Evolutionary conservation across 2,888 invertebrate species (phyloP).

Genomic region (Sarcophaga subvicina): DNA sequence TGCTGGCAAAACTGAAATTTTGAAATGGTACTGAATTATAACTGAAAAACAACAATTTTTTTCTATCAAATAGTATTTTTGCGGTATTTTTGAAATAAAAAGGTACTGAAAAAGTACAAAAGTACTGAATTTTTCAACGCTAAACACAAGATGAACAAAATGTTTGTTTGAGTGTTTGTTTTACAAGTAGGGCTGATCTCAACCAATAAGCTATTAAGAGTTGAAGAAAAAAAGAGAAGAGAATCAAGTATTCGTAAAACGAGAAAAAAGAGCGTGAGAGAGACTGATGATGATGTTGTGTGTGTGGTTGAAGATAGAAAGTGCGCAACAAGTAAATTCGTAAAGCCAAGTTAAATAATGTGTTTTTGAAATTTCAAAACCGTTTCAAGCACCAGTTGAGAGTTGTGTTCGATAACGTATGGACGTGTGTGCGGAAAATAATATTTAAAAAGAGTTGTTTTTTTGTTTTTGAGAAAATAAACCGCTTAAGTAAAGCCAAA

Average conservation of each 20-base stretch:
- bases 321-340: conserved; percentile 42
- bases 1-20: no score
- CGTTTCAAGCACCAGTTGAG: conserved; percentile 61
- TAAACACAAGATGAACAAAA: no score
- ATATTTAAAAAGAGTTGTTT: conserved; percentile 21
- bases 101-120: no score
- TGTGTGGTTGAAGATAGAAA: not conserved
- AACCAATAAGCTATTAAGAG: conserved; percentile 1
- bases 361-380: conserved; percentile 25
- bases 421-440: conserved; percentile 52
- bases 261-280: conserved; percentile 14
- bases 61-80: no score
- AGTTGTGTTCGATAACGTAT: conserved; percentile 61
- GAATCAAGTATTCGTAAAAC: not conserved
- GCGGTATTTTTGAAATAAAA: no score
- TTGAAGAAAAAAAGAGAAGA: no score
- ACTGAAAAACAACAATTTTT: no score
- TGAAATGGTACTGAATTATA: no score
- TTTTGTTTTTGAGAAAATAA: conserved; percentile 1
- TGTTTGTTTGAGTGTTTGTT: conserved; percentile 13
- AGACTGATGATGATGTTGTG: not conserved
- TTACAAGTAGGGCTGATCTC: conserved; percentile 26
- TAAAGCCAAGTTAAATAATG: conserved; percentile 28
- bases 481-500: not conserved
- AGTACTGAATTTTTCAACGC: no score